A percentile compares a stretch with the other conserved stretches of the same genome.
Conservation (phyloP, 2,113 vertebrate species). For the Morone chrysops region DNA sequence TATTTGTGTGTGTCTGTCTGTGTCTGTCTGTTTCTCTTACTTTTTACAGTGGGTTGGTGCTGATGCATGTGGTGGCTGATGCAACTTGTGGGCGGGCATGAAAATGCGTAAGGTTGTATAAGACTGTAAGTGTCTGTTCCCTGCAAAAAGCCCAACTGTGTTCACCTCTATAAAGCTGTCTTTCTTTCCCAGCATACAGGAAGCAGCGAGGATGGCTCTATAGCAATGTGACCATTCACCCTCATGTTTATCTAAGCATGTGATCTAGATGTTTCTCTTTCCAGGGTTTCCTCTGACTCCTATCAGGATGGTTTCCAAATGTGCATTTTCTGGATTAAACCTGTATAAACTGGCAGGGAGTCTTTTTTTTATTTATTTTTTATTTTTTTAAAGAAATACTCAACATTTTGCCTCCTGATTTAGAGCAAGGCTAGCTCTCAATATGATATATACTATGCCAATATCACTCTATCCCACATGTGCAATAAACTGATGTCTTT, state of each 20-base stretch:
- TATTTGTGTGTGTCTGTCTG: slow-evolving; percentile 16
- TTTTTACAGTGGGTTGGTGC: slow-evolving; percentile 51
- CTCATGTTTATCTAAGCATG: slow-evolving; percentile 76
- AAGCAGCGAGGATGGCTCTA: slow-evolving; percentile 58
- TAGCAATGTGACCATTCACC: slow-evolving; percentile 74
- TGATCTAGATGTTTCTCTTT: slow-evolving; percentile 63
- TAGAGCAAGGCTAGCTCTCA: not conserved
- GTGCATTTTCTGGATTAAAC: slow-evolving; percentile 36
- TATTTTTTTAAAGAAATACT: not conserved
- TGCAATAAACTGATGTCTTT: not conserved
- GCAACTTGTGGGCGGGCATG: slow-evolving; percentile 67
- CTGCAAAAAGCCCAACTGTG: slow-evolving; percentile 79
- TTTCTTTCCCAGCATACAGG: slow-evolving; percentile 71
- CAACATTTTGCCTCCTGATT: not conserved
- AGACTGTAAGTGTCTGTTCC: slow-evolving; percentile 74
- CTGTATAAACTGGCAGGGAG: slow-evolving; percentile 8
- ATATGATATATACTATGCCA: not conserved
- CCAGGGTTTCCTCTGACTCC: slow-evolving; percentile 51
- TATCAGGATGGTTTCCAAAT: slow-evolving; percentile 56
- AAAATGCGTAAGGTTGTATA: slow-evolving; percentile 50
- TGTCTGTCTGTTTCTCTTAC: not conserved
- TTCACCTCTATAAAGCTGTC: slow-evolving; percentile 79
- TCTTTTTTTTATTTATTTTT: not conserved
- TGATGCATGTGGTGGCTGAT: slow-evolving; percentile 68
- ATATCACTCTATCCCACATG: slow-evolving; percentile 5